Evolutionary conservation across 2,888 invertebrate species (phyloP), one percentile per base, ranked within the genome.

Genomic region (Pogonocherus hispidulus): DNA sequence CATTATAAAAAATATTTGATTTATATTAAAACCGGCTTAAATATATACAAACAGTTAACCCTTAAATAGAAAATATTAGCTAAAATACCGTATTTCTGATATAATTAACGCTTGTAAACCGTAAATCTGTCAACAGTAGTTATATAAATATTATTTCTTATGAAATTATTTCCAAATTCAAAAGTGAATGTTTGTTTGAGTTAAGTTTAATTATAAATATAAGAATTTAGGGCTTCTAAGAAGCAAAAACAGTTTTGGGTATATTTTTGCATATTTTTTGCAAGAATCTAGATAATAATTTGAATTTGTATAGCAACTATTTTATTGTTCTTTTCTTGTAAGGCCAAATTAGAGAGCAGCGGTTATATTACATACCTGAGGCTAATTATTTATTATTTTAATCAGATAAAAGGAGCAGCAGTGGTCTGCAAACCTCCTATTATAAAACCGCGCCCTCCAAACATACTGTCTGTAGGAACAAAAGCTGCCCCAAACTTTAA

Each of bases 351-450:
- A 16, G 52, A 52, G 19, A 4, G 19, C 32, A 27, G 18, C 16
- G 2, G 8, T 11, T 32, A 27, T 32, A 52, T 32, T 19, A 32
- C 9, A 32, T 32, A 18, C 16, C 6, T 18, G 16, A 8, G 52
- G 32, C 32, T 52, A 52, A 52, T 52, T 52, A 32, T 52, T 52
- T 52, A 52, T 3, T 32, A 16, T 52, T 52, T 52, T 41, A 41
- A 52, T 52, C 52, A 32, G 52, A 52, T 52, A 32, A 52, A 52
- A 52, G 6, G 18, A 52, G 22, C 52, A 52, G 52, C 52, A 52
- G 52, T 52, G 52, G 52, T 52, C 52, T 27, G 52, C 52, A 16
- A 52, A 52, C 52, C 52, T 27, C 3, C 52, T 19, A 52, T 52
- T 52, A 52, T 52, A 52, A 19, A 52, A 52, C 52, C 52, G 52